Base-by-base conservation (phyloP, 2,113 vertebrate species). In the Oryctolagus cuniculus region DNA sequence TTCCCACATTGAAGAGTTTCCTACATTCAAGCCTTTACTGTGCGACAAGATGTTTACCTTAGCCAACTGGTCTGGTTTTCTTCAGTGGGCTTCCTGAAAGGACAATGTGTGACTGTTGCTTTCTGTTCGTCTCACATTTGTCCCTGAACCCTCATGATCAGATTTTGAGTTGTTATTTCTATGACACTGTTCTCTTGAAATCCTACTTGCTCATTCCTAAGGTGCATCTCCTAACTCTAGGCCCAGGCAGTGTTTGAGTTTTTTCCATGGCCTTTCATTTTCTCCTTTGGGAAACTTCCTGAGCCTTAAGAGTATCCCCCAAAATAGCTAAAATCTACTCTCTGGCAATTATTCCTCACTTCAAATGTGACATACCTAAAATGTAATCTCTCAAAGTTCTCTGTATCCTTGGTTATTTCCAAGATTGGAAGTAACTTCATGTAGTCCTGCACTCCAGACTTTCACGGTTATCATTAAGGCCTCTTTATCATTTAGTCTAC, bases 211-310 rank as follows among this genome's bases (percentile, higher is more conserved):
- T 78, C 15, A 49, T 9, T 31, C 6, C 31, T 80, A 0, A 53
- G 21, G 34, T 64, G 58, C 36, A n/a, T 3, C 1, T 15, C 2
- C 70, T 36, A 13, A 8, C 13, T 24, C 17, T 77, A 73, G 15
- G 6, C 2, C 10, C 10, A 17, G 16, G 2, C 0, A 7, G 24
- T 38, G n/a, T 63, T 67, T 16, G 10, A 55, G 6, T 2, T 31
- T 67, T 70, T 61, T 6, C 15, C 2, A 0, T 51, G 22, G 31
- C 10, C 4, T 74, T 31, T 85, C 58, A 44, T 58, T 74, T 89
- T 24, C 51, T 53, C 55, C 49, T 82, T 82, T 53, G 9, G 13
- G 10, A 70, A 72, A 85, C 6, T 34, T 49, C 19, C 3, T 63
- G 25, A 75, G 7, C 29, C 2, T 67, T 58, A 58, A 51, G 0